Percentiles rank a stretch among this genome's conserved stretches.
phyloP scores from a whole-genome alignment of 2,113 vertebrate genomes.

The Picathartes gymnocephalus region DNA sequence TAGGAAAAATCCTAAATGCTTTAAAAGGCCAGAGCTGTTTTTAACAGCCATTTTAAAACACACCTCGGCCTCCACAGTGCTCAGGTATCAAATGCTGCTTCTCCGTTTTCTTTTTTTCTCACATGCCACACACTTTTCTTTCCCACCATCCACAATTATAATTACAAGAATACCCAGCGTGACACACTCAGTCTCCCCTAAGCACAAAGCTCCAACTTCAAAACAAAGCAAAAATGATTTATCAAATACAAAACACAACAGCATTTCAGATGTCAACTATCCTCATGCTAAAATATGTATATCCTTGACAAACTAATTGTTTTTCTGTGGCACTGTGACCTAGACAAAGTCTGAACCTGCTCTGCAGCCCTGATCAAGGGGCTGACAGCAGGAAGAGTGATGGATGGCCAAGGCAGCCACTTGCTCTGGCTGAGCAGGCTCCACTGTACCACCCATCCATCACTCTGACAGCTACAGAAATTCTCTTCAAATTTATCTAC shows the following conservation, averaged over 20 bases:
- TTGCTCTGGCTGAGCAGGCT: slow-evolving; percentile 61
- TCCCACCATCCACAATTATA: neutral
- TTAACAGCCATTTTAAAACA: neutral
- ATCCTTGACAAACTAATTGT: slow-evolving; percentile 46
- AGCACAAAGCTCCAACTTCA: neutral
- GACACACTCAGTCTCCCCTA: neutral
- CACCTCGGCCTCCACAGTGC: neutral
- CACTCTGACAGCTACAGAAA: slow-evolving; percentile 71
- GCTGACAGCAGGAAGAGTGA: slow-evolving; percentile 63
- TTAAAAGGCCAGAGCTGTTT: neutral
- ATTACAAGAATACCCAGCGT: neutral
- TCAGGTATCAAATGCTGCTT: neutral
- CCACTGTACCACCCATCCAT: slow-evolving; percentile 65
- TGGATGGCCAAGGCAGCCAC: slow-evolving; percentile 57
- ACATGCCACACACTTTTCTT: neutral
- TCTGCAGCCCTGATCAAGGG: slow-evolving; percentile 5
- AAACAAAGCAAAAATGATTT: neutral
- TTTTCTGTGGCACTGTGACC: slow-evolving; percentile 15
- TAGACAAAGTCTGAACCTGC: slow-evolving; percentile 1
- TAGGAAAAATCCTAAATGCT: neutral
- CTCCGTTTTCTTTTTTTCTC: neutral
- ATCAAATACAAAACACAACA: neutral
- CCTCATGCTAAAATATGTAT: slow-evolving; percentile 36
- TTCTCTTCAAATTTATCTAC: slow-evolving; percentile 62
- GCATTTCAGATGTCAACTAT: neutral